A percentile compares a stretch with the other conserved stretches of the same genome.
phyloP scores from a whole-genome alignment of 2,113 vertebrate species.

The Actinemys pallida region DNA sequence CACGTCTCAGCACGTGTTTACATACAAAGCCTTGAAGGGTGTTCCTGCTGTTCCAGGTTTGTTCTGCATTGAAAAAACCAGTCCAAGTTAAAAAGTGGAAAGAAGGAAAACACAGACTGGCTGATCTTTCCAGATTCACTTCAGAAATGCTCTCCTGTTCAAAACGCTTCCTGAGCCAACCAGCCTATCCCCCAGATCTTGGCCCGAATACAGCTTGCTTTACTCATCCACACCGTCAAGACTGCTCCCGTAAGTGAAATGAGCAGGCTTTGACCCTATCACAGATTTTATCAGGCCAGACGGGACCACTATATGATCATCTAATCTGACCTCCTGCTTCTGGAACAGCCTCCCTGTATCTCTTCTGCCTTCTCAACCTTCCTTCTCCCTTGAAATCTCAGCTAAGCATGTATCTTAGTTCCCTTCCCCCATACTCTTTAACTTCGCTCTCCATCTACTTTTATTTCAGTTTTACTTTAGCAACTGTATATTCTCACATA shows the following conservation, averaged over 20 bases:
- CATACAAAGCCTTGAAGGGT: background rate
- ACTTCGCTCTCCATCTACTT: rapidly evolving
- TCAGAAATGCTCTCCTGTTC: background rate
- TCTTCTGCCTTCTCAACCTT: background rate
- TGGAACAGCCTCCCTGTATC: background rate
- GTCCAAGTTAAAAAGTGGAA: background rate
- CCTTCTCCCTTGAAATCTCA: background rate
- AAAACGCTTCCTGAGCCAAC: background rate
- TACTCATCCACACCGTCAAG: too few species aligned
- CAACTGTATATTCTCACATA: rapidly evolving
- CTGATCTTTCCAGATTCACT: background rate
- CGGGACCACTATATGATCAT: background rate
- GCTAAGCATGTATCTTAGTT: background rate
- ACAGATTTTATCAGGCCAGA: background rate
- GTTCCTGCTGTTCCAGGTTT: rapidly evolving
- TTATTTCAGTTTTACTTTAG: background rate
- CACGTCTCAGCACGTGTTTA: background rate
- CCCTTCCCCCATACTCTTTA: background rate
- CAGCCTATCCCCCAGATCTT: background rate
- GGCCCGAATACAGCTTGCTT: background rate
- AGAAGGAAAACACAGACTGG: background rate
- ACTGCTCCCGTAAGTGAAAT: background rate
- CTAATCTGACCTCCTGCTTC: background rate
- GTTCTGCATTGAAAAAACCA: background rate
- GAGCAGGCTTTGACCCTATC: background rate